These are phyloP conservation scores for Benitochromis conjunctus DNA, from an alignment of 2,113 vertebrate genomes.

Conservation along the genomic window DNA sequence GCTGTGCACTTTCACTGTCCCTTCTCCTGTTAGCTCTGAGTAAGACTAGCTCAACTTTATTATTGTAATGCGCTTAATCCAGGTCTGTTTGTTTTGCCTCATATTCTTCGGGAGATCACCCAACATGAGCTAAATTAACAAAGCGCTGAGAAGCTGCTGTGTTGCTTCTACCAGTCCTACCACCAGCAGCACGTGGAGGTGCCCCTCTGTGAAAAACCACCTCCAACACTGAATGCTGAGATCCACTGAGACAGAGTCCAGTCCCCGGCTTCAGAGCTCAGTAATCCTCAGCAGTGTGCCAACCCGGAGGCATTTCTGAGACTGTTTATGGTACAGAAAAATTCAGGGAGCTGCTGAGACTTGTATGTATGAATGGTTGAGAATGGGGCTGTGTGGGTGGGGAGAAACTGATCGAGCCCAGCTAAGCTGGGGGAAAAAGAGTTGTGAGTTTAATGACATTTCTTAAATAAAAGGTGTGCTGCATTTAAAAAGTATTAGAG, in stretches of 20 bases:
- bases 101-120: too few relatives aligned
- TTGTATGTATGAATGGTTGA: neutral
- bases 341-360: neutral
- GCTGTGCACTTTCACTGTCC: too few relatives aligned
- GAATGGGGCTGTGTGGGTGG: neutral
- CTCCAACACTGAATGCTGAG: neutral
- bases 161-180: too few relatives aligned
- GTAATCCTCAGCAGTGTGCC: neutral
- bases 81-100: too few relatives aligned
- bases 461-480: neutral
- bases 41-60: too few relatives aligned
- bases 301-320: neutral
- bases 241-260: neutral
- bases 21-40: too few relatives aligned
- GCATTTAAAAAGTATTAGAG: neutral
- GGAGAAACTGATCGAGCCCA: accelerated
- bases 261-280: neutral
- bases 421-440: accelerated
- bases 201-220: neutral
- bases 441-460: accelerated
- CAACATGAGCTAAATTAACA: too few relatives aligned
- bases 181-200: neutral
- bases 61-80: too few relatives aligned
- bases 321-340: neutral
- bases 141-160: too few relatives aligned